Percentiles rank a stretch among this genome's conserved stretches.
Conservation (phyloP, 2,113 vertebrate genomes). For the Pao palembangensis region DNA sequence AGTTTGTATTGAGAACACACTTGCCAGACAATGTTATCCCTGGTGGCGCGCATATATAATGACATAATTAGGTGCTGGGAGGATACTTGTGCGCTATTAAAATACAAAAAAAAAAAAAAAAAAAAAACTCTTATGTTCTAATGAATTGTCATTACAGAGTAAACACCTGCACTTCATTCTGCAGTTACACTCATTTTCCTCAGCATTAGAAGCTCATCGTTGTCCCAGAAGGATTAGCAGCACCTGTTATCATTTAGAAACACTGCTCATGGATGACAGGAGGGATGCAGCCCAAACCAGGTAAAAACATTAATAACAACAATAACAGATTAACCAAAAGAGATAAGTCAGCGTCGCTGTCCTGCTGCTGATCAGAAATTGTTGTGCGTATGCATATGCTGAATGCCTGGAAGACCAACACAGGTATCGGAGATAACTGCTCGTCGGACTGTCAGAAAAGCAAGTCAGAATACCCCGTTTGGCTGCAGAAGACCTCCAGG, state of each 20-base stretch:
- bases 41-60: slow-evolving; percentile 16
- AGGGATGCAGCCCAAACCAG: no score
- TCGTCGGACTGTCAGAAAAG: no score
- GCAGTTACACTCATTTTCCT: slow-evolving; percentile 30
- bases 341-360: no score
- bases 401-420: no score
- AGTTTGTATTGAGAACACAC: slow-evolving; percentile 6
- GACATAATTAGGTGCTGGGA: slow-evolving; percentile 7
- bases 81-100: slow-evolving; percentile 27
- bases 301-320: no score
- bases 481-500: no score
- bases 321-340: no score
- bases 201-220: slow-evolving; percentile 24
- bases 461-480: no score
- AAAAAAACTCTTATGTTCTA: slow-evolving; percentile 36
- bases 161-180: slow-evolving; percentile 43
- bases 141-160: slow-evolving; percentile 41
- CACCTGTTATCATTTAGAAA: slow-evolving; percentile 25
- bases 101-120: no score
- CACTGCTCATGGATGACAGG: slow-evolving; percentile 6
- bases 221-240: slow-evolving; percentile 18
- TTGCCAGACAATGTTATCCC: slow-evolving; percentile 3
- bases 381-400: no score
- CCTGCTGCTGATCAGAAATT: no score
- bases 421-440: no score